Percentiles rank a stretch among this genome's conserved stretches.
phyloP scores from a whole-genome alignment of 2,888 invertebrate species.

The Athripsodes cinereus region DNA sequence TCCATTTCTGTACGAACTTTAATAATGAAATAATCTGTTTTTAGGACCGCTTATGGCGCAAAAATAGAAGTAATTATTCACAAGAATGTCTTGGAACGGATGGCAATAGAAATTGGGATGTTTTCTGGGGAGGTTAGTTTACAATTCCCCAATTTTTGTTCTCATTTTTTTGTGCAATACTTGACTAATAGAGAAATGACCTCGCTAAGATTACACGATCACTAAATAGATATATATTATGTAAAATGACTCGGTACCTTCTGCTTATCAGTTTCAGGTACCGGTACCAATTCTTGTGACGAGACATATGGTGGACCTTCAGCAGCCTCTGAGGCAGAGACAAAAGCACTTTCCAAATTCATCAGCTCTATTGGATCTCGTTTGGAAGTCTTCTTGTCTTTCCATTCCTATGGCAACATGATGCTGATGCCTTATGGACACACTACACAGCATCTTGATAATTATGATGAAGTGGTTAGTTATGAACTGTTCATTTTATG shows the following conservation, averaged over 20 bases:
- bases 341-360: slow-evolving; percentile 39
- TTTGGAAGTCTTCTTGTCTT: slow-evolving; percentile 46
- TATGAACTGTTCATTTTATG: too few species aligned
- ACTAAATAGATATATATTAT: too few species aligned
- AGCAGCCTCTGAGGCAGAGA: slow-evolving; percentile 52
- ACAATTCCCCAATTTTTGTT: too few species aligned
- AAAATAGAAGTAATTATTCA: neutral
- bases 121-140: slow-evolving; percentile 2
- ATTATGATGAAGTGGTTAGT: slow-evolving; percentile 42
- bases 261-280: slow-evolving; percentile 38
- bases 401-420: slow-evolving; percentile 54
- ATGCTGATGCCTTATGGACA: slow-evolving; percentile 49
- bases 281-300: slow-evolving; percentile 42
- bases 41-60: neutral
- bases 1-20: too few species aligned
- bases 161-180: too few species aligned
- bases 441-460: slow-evolving; percentile 33
- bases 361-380: slow-evolving; percentile 33
- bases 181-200: too few species aligned
- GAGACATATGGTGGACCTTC: slow-evolving; percentile 48
- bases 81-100: neutral
- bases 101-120: slow-evolving; percentile 4
- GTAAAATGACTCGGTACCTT: too few species aligned
- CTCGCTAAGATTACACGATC: too few species aligned
- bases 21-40: neutral